Base-by-base conservation (phyloP, 2,888 invertebrate species). In the Caenorhabditis panamensis region DNA sequence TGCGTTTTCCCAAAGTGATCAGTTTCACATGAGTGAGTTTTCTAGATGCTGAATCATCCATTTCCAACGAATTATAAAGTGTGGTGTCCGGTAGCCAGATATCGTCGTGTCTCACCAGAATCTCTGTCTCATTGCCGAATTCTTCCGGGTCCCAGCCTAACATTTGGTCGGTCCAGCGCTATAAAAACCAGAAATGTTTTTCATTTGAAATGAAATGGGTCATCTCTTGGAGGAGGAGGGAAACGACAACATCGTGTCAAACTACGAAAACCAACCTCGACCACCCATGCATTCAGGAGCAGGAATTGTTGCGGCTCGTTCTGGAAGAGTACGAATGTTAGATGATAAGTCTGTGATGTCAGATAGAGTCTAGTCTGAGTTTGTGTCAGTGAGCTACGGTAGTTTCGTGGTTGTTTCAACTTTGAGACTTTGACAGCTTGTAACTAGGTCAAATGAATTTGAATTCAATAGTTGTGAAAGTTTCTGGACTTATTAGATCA, bases 261-360 rank as follows among this genome's bases (percentile, higher is more conserved):
- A 63, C 18, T 36, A 63, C 37, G n/a, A 28, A 31, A 75, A 75
- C 61, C 41, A 41, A 82, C 82, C 71, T 84, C 84, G 3, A 82
- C 79, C 16, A 82, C 76, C 84, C 84, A 84, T 59, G 84, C 75
- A 71, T 84, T 84, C 18, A 84, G 58, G 13, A 84, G 68, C 58
- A 84, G 67, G 61, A 76, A 84, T 56, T 84, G 84, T 67, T 82
- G 76, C 11, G 84, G 84, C 56, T 84, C 84, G 28, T 84, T 84
- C 81, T 81, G 62, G 18, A 77, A 79, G 4, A 26, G 28, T 22
- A 47, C 22, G 22, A 26, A 11, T 58, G 8, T 16, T 16, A 11
- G 41, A 41, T 13, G 13, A 13, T 6, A 41, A 6, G 13, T 53
- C 13, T 56, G 18, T n/a, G 26, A n/a, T 28, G 6, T 9, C 9